A percentile compares a stretch with the other conserved stretches of the same genome.
These are phyloP conservation scores for Osmerus eperlanus DNA, from an alignment of 2,113 vertebrate species.

Conservation along the genomic window DNA sequence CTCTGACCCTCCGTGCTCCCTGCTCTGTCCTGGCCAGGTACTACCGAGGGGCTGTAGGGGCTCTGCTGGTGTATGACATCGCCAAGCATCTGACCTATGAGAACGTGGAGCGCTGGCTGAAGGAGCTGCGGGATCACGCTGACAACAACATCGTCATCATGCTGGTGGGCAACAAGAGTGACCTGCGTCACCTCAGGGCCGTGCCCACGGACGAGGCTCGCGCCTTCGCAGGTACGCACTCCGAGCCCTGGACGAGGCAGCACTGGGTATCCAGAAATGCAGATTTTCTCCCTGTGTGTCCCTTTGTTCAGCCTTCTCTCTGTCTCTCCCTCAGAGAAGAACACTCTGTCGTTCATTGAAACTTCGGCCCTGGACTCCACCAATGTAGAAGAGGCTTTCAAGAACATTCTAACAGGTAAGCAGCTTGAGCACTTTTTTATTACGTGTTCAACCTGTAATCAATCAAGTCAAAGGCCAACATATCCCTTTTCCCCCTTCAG, in stretches of 20 bases:
- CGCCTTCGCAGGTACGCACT: conserved; percentile 81
- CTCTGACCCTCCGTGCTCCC: background rate
- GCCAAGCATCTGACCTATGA: conserved; percentile 92
- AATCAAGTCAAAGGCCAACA: background rate
- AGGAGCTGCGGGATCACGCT: conserved; percentile 87
- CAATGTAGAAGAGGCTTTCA: conserved; percentile 97
- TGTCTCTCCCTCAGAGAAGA: conserved; percentile 82
- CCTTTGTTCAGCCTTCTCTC: fast-evolving
- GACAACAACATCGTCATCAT: conserved; percentile 94
- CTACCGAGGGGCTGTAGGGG: conserved; percentile 86
- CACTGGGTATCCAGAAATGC: background rate
- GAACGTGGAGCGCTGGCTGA: conserved; percentile 91
- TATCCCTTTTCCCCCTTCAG: conserved; percentile 62
- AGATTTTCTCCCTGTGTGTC: background rate
- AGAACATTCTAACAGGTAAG: conserved; percentile 96
- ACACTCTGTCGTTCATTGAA: conserved; percentile 95
- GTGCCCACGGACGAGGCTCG: conserved; percentile 90
- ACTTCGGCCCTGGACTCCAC: conserved; percentile 96
- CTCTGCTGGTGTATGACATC: conserved; percentile 88
- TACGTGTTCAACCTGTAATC: background rate
- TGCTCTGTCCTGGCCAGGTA: conserved; percentile 67
- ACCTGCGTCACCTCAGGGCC: conserved; percentile 85
- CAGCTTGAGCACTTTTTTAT: background rate
- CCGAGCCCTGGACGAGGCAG: background rate
- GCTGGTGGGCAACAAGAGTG: conserved; percentile 92